These are phyloP conservation scores for Halictus ligatus DNA, from an alignment of 2,888 invertebrate species.

Conservation along the genomic window DNA sequence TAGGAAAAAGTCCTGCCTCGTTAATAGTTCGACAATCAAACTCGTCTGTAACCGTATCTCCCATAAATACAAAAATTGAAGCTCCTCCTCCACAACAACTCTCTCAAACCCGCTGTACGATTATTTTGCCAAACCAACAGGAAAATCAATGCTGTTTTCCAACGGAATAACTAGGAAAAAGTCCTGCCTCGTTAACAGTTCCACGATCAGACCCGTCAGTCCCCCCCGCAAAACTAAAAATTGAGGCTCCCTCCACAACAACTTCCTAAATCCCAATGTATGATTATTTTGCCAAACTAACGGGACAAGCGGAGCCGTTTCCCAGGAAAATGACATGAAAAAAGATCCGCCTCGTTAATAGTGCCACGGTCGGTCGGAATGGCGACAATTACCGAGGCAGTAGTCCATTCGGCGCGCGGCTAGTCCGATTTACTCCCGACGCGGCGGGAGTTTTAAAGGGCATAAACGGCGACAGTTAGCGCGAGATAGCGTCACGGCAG, in stretches of 20 bases:
- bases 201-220: not conserved
- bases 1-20: not conserved
- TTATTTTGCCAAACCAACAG: not conserved
- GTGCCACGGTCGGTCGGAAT: not conserved
- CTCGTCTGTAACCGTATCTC: no score
- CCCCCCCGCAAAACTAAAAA: not conserved
- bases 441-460: not conserved
- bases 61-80: not conserved
- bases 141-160: not conserved
- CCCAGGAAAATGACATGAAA: not conserved
- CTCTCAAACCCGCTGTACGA: not conserved
- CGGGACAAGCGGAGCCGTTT: not conserved
- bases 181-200: not conserved
- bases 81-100: not conserved
- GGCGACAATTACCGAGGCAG: not conserved
- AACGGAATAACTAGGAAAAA: not conserved
- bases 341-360: not conserved
- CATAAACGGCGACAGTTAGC: conserved; percentile 1
- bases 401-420: not conserved
- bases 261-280: not conserved
- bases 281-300: not conserved
- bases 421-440: not conserved
- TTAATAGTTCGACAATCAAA: not conserved
- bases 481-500: not conserved
- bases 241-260: not conserved